Base-by-base conservation (phyloP, 2,888 invertebrate genomes). In the Troilus luridus region DNA sequence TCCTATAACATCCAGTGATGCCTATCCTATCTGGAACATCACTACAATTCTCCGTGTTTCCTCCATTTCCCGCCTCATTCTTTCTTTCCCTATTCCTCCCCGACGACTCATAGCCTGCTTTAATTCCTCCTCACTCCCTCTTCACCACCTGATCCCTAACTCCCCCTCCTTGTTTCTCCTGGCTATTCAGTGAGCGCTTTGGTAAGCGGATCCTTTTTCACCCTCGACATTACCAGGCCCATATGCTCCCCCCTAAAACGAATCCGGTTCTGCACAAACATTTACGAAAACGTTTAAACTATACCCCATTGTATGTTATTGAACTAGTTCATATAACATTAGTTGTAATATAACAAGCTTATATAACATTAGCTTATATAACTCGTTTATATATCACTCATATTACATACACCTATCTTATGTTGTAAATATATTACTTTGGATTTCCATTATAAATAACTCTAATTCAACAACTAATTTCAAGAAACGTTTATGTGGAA, bases 181-280 rank as follows among this genome's bases (percentile, higher is more conserved):
- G 67, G 24, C 67, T 24, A 67, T 67, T 67, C 67, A 67, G 67
- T 17, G 12, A 67, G 10, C 24, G 67, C 67, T 67, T 67, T 27
- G 24, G 67, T 67, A 67, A 24, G 67, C 67, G 67, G 67, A 67
- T 67, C 67, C 67, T 24, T 24, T 67, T 67, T 67, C 67, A 67
- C 67, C 67, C 67, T 24, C 67, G 6, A 14, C 24, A 67, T 24
- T 67, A 67, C 24, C 67, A 67, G 24, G 14, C 12, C 67, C 67
- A 67, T 27, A 67, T 67, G 67, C 24, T 67, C 67, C 67, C 24
- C 24, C 14, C 24, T 8, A 14, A 24, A 12, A 12, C 24, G 67
- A 27, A 67, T 67, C 24, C 24, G 12, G 24, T 67, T 67, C 24
- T n/a, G 1, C n/a, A 41, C 41, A 64, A 64, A 64, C 64, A 64